phyloP scores from a whole-genome alignment of 1,140 invertebrate genomes.

The Drosophila prosaltans region DNA sequence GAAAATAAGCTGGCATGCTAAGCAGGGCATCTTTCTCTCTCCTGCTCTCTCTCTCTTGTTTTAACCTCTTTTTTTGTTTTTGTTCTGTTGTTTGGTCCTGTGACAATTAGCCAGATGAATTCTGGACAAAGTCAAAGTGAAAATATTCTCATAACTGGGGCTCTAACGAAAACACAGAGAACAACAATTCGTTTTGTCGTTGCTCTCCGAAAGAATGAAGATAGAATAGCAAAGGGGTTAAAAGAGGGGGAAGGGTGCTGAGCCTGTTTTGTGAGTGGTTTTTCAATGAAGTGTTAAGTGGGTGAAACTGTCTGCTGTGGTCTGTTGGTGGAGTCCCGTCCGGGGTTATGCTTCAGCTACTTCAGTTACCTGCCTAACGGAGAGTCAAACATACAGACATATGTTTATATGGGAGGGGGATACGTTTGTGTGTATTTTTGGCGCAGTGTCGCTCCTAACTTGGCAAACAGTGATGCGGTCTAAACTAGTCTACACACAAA shows the following conservation, averaged over 20 bases:
- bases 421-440: conserved; percentile 52
- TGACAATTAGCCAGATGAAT: conserved; percentile 45
- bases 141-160: conserved; percentile 22
- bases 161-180: background rate
- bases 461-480: conserved; percentile 68
- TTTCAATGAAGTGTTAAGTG: conserved; percentile 83
- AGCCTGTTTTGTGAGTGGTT: conserved; percentile 75
- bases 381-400: background rate
- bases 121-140: conserved; percentile 54
- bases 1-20: conserved; percentile 35
- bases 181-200: conserved; percentile 8
- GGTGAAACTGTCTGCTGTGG: conserved; percentile 54
- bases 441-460: conserved; percentile 32
- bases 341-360: conserved; percentile 33
- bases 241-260: conserved; percentile 19
- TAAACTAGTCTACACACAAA: conserved; percentile 17
- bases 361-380: conserved; percentile 35
- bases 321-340: conserved; percentile 7
- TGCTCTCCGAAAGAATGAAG: background rate
- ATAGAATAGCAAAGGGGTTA: background rate
- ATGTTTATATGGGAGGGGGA: conserved; percentile 1
- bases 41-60: conserved; percentile 3
- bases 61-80: conserved; percentile 19
- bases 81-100: background rate
- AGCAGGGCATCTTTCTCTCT: background rate